Conservation (phyloP, 2,113 vertebrate species). For the Setophaga kirtlandii region DNA sequence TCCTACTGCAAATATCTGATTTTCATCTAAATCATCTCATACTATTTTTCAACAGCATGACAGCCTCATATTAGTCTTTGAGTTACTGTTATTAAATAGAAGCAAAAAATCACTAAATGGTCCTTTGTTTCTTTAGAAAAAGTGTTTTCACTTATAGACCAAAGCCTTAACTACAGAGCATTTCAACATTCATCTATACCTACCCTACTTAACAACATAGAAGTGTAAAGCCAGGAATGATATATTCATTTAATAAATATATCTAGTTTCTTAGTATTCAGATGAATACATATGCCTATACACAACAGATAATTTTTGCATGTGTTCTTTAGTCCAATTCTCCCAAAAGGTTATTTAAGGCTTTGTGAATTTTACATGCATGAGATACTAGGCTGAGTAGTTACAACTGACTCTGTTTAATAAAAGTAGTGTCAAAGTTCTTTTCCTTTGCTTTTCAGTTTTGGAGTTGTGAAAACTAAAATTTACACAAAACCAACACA, state of each 20-base stretch:
- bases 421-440: neutral
- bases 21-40: neutral
- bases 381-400: neutral
- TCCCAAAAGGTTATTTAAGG: neutral
- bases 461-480: neutral
- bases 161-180: neutral
- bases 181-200: neutral
- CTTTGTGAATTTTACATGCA: neutral
- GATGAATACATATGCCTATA: neutral
- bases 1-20: neutral
- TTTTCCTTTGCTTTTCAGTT: neutral
- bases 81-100: neutral
- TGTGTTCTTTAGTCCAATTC: neutral
- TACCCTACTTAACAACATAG: neutral
- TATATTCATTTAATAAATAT: neutral
- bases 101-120: neutral
- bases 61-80: neutral
- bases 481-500: neutral
- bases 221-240: neutral
- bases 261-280: neutral
- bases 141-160: neutral
- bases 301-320: neutral
- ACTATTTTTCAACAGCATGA: neutral
- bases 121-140: neutral
- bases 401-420: neutral